These are phyloP conservation scores for Drosophila ananassae DNA, from an alignment of 1,140 invertebrate species.

Conservation along the genomic window DNA sequence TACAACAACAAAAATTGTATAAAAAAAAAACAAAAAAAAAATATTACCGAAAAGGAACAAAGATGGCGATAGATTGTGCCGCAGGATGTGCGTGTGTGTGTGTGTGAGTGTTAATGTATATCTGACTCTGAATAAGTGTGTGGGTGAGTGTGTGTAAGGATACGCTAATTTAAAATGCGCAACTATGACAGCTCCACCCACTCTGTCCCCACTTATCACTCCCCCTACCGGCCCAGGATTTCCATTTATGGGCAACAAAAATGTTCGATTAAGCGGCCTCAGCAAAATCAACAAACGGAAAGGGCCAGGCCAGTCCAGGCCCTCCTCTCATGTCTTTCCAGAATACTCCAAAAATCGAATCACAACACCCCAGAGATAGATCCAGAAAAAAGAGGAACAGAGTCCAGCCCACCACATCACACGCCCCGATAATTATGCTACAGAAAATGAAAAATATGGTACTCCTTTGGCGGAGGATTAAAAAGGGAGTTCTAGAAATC, in stretches of 20 bases:
- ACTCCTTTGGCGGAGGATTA: too few relatives aligned
- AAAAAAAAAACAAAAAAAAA: slow-evolving; percentile 35
- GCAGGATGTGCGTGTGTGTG: slow-evolving; percentile 1
- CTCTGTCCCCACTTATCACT: neutral
- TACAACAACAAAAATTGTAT: slow-evolving; percentile 37
- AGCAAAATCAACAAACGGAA: slow-evolving; percentile 19
- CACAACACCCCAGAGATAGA: slow-evolving; percentile 15
- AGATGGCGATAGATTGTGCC: slow-evolving; percentile 37
- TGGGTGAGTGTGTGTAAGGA: slow-evolving; percentile 33
- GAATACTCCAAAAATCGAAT: slow-evolving; percentile 45
- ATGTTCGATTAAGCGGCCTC: slow-evolving; percentile 69
- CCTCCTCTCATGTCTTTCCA: neutral
- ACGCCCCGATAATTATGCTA: too few relatives aligned
- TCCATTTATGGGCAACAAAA: slow-evolving; percentile 82
- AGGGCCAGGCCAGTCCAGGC: neutral
- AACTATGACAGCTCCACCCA: slow-evolving; percentile 49
- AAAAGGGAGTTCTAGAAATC: too few relatives aligned
- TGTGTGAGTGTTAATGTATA: slow-evolving; percentile 14
- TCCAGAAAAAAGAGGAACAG: too few relatives aligned
- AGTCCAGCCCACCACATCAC: neutral
- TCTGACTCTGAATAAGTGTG: neutral
- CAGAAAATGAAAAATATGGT: too few relatives aligned
- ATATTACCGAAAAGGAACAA: slow-evolving; percentile 43
- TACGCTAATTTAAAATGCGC: slow-evolving; percentile 82
- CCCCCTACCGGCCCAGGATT: slow-evolving; percentile 19